Percentiles rank a stretch among this genome's conserved stretches.
Evolutionary conservation across 2,797 vertebrate species (phyloP).

Genomic region (Coilia nasus): DNA sequence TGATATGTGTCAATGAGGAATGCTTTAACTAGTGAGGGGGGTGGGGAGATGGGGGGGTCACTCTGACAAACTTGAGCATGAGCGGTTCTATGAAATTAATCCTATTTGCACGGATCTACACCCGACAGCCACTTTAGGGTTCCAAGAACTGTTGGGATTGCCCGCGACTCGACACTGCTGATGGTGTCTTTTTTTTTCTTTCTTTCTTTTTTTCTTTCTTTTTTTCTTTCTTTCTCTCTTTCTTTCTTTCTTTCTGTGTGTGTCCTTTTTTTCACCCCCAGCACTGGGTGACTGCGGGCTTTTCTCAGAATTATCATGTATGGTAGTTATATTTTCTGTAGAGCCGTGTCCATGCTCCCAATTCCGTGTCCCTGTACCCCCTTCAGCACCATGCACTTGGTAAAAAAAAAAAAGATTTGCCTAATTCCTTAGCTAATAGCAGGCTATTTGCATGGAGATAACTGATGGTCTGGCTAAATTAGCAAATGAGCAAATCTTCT

Average conservation of each 20-base stretch:
- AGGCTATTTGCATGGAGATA: slow-evolving; percentile 42
- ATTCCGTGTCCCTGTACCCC: neutral
- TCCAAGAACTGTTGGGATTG: slow-evolving; percentile 38
- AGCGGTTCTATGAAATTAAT: slow-evolving; percentile 49
- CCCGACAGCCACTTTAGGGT: slow-evolving; percentile 33
- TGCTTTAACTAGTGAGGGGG: neutral
- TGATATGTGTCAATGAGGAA: slow-evolving; percentile 7
- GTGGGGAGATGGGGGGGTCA: neutral
- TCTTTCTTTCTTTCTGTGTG: neutral
- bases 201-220: neutral
- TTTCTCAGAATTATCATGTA: neutral
- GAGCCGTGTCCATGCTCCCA: neutral
- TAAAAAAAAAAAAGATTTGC: neutral
- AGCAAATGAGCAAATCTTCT: slow-evolving; percentile 27
- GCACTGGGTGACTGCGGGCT: neutral
- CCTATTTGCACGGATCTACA: slow-evolving; percentile 43
- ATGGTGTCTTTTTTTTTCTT: slow-evolving; percentile 25
- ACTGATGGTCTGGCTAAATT: slow-evolving; percentile 45
- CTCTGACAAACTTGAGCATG: slow-evolving; percentile 27
- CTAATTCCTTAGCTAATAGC: neutral
- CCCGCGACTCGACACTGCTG: slow-evolving; percentile 21
- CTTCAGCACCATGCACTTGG: neutral
- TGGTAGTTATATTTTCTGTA: neutral
- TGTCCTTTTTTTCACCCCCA: slow-evolving; percentile 16
- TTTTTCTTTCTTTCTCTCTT: neutral